Base-by-base conservation (phyloP, 2,888 invertebrate species). In the Ptychoptera albimana region DNA sequence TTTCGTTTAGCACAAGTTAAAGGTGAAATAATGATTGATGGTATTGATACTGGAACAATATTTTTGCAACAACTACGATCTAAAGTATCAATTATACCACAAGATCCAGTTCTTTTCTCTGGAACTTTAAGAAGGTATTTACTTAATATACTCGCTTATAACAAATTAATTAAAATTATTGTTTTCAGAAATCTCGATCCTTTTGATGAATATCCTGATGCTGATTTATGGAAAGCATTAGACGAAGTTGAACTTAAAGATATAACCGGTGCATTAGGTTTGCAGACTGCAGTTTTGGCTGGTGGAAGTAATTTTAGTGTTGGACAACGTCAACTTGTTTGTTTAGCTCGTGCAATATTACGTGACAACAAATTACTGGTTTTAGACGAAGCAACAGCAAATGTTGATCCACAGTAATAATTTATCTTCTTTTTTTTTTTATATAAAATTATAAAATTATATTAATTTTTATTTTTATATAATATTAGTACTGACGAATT, bases 261-360 rank as follows among this genome's bases (percentile, higher is more conserved):
- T n/a, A 60, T 66, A 1, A 58, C 74, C 0, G 50, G 52, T 12
- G 58, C 67, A 4, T 64, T 66, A 31, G 73, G 73, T 2, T 55
- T 78, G n/a, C 68, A 73, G 44, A 61, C 66, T 7, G 59, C 64
- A 35, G 70, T 77, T 32, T 58, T 67, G 1, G 73, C 75, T 52
- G 69, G 72, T n/a, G 75, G 75, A 1, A 59, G 66, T 11, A 75
- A 75, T 54, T 71, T 73, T 49, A 75, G 75, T 50, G 74, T 76
- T 8, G 79, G 78, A 0, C 77, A 79, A 56, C 58, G 74, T 10
- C 79, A 79, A 54, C 66, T 89, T 29, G 75, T 89, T 43, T 89
- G 88, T 59, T 69, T 89, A 40, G 88, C 87, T 1, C 71, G 89
- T 44, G 87, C 88, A 30, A 79, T 89, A 52, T 66, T 89, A 35